These are phyloP conservation scores for Tyto alba DNA, from an alignment of 2,113 vertebrate genomes.

Conservation along the genomic window DNA sequence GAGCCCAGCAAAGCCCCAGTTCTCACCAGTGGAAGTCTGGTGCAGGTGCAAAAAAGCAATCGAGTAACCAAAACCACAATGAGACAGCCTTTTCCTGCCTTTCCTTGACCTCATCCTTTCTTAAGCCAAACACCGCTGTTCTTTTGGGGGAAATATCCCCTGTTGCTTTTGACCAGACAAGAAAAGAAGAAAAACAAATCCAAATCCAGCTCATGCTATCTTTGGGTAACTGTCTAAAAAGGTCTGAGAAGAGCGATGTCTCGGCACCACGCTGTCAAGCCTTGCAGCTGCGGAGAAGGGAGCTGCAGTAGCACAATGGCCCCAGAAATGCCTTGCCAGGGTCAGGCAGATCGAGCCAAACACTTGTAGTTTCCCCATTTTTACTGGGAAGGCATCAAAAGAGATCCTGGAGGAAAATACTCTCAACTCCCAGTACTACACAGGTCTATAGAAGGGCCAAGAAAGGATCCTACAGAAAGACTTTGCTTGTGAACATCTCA, in stretches of 20 bases:
- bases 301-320: not conserved
- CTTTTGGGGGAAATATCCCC: not conserved
- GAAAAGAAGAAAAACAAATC: slow-evolving; percentile 40
- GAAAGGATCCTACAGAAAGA: not conserved
- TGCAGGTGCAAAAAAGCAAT: slow-evolving; percentile 47
- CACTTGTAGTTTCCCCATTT: not conserved
- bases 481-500: not conserved
- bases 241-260: not conserved
- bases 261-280: not conserved
- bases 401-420: not conserved
- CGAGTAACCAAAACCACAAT: not conserved
- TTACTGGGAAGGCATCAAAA: not conserved
- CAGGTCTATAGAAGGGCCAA: not conserved
- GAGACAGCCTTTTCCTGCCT: slow-evolving; percentile 52
- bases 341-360: not conserved
- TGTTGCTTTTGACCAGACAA: not conserved
- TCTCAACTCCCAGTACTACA: not conserved
- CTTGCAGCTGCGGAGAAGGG: not conserved
- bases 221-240: not conserved
- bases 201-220: not conserved
- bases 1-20: slow-evolving; percentile 21
- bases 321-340: not conserved
- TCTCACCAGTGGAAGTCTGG: slow-evolving; percentile 43
- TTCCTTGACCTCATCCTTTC: slow-evolving; percentile 44
- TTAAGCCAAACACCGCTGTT: slow-evolving; percentile 32